These are phyloP conservation scores for Trichonephila clavipes DNA, from an alignment of 1,140 invertebrate genomes.

Conservation along the genomic window DNA sequence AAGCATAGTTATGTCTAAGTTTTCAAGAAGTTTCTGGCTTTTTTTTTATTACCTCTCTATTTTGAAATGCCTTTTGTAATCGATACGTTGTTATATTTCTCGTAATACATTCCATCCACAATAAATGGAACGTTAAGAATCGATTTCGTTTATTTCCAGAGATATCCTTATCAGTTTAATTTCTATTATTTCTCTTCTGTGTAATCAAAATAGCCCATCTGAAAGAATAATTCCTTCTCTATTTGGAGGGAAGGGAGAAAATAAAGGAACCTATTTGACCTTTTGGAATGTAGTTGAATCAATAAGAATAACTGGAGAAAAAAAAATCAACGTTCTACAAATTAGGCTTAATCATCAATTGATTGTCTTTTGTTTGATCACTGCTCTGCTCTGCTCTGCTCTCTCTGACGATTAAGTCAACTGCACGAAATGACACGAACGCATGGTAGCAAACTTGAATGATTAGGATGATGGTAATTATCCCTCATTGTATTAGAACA, in stretches of 20 bases:
- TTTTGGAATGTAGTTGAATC: too few species aligned
- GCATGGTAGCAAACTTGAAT: neutral
- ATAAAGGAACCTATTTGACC: too few species aligned
- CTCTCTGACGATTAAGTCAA: neutral
- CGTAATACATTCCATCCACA: too few species aligned
- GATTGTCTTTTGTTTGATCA: constrained; percentile 32
- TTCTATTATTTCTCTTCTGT: neutral
- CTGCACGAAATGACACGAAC: neutral
- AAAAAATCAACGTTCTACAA: neutral
- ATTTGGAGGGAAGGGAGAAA: too few species aligned
- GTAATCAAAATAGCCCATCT: neutral
- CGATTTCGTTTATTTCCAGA: neutral
- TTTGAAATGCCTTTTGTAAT: too few species aligned
- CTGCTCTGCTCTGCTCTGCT: neutral
- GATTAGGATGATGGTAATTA: neutral
- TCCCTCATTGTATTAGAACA: neutral
- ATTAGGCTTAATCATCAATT: constrained; percentile 7
- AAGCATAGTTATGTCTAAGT: too few species aligned
- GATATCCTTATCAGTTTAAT: neutral
- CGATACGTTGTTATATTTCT: too few species aligned
- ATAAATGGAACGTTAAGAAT: neutral
- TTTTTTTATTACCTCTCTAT: too few species aligned
- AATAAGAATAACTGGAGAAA: neutral
- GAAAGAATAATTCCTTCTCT: too few species aligned
- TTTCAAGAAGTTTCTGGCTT: too few species aligned